phyloP scores from a whole-genome alignment of 2,113 vertebrate species.

The Ploceus nigricollis region DNA sequence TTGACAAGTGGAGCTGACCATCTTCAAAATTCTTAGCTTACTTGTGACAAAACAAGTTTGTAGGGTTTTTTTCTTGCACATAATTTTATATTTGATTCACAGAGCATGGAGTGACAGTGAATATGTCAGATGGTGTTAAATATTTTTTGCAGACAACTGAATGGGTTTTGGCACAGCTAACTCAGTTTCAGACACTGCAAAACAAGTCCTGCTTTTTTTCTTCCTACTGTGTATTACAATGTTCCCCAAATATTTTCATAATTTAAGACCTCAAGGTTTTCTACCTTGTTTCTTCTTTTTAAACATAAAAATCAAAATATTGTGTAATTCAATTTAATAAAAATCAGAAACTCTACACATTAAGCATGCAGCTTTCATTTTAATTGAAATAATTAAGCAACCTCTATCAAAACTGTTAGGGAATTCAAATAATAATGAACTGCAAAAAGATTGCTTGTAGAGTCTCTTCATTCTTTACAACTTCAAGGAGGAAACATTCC shows the following conservation, averaged over 20 bases:
- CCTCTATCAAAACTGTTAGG: neutral
- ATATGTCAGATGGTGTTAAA: constrained; percentile 45
- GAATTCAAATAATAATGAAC: constrained; percentile 45
- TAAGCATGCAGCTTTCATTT: neutral
- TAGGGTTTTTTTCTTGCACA: constrained; percentile 28
- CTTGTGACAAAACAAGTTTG: constrained; percentile 46
- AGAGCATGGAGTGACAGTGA: constrained; percentile 34
- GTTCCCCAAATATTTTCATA: neutral
- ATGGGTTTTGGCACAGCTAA: constrained; percentile 50
- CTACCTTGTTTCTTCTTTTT: neutral
- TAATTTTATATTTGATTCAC: constrained; percentile 46
- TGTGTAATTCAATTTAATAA: neutral
- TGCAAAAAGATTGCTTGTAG: neutral
- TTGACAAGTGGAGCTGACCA: constrained; percentile 45
- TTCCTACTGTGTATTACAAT: neutral
- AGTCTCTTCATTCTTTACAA: neutral
- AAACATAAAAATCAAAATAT: neutral
- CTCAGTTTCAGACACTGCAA: constrained; percentile 16
- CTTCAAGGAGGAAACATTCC: neutral
- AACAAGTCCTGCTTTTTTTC: constrained; percentile 20
- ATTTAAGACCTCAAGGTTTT: constrained; percentile 8
- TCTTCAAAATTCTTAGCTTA: constrained; percentile 35
- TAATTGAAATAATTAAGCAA: constrained; percentile 41
- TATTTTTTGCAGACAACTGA: constrained; percentile 36
- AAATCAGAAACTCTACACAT: neutral